Percentiles rank a stretch among this genome's conserved stretches.
Evolutionary conservation across 1,140 invertebrate species (phyloP).

Genomic region (Dufourea novaeangliae): DNA sequence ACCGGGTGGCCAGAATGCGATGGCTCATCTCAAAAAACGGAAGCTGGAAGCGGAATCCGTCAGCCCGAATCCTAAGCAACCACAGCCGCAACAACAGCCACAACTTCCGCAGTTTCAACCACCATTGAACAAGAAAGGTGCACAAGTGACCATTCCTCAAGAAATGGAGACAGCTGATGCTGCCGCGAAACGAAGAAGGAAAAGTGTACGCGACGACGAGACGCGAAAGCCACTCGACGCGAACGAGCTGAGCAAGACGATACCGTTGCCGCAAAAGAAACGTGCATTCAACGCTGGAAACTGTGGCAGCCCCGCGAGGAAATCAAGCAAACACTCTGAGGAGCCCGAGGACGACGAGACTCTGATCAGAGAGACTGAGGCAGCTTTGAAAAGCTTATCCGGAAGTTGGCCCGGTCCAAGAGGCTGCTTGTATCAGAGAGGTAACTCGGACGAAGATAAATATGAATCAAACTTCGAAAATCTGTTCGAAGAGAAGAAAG

Average conservation of each 20-base stretch:
- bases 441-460: constrained; percentile 88
- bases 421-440: constrained; percentile 84
- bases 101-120: constrained; percentile 49
- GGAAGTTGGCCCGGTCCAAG: constrained; percentile 89
- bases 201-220: constrained; percentile 79
- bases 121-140: constrained; percentile 60
- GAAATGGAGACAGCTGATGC: constrained; percentile 79
- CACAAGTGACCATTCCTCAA: constrained; percentile 70
- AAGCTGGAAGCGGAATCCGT: constrained; percentile 81
- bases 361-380: constrained; percentile 92
- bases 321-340: constrained; percentile 78
- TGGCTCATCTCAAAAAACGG: constrained; percentile 83
- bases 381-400: constrained; percentile 90
- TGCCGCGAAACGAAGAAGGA: constrained; percentile 80
- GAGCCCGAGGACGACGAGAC: constrained; percentile 88
- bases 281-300: constrained; percentile 80
- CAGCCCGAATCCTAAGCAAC: constrained; percentile 75
- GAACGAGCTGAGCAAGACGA: constrained; percentile 70
- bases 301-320: constrained; percentile 81
- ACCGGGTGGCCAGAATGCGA: constrained; percentile 81
- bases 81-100: constrained; percentile 58
- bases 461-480: constrained; percentile 90
- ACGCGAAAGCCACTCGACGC: constrained; percentile 76
- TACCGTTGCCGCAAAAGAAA: constrained; percentile 85
- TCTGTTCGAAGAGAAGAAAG: constrained; percentile 91